phyloP scores from a whole-genome alignment of 2,113 vertebrate species.

The Bambusicola thoracicus region DNA sequence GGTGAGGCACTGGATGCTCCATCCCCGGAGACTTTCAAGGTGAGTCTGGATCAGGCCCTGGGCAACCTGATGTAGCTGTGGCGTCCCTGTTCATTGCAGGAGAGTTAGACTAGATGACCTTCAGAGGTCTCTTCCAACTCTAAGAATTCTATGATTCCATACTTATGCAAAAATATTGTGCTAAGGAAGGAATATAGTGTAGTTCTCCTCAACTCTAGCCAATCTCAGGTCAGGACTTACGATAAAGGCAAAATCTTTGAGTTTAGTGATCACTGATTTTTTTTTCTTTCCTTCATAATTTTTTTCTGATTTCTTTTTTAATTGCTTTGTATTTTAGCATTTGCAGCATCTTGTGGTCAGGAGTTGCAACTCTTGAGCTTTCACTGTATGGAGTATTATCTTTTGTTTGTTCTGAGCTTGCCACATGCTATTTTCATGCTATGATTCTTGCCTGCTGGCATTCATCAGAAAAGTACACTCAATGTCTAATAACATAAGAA shows the following conservation, averaged over 20 bases:
- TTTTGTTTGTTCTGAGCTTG: slow-evolving; percentile 30
- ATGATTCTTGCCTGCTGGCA: slow-evolving; percentile 33
- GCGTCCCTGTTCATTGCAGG: too few species aligned
- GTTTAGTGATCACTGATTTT: background rate
- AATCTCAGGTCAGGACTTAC: background rate
- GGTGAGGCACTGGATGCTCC: too few species aligned
- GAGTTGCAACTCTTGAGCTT: background rate
- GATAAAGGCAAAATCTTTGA: background rate
- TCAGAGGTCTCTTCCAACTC: too few species aligned
- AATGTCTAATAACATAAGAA: slow-evolving; percentile 4
- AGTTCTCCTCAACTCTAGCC: background rate
- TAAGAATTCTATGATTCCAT: background rate
- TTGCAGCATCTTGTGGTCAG: background rate
- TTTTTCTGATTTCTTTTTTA: background rate
- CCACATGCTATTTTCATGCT: slow-evolving; percentile 23
- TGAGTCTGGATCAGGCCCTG: too few species aligned
- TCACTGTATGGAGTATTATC: background rate
- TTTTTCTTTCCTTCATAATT: background rate
- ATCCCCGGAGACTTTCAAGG: too few species aligned
- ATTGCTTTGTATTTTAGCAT: background rate
- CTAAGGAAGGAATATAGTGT: background rate
- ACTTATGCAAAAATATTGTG: background rate
- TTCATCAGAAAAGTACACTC: background rate
- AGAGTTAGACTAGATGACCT: too few species aligned
- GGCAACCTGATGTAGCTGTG: too few species aligned